These are phyloP conservation scores for Dreissena rostriformis DNA, from an alignment of 1,140 invertebrate genomes.

Conservation along the genomic window DNA sequence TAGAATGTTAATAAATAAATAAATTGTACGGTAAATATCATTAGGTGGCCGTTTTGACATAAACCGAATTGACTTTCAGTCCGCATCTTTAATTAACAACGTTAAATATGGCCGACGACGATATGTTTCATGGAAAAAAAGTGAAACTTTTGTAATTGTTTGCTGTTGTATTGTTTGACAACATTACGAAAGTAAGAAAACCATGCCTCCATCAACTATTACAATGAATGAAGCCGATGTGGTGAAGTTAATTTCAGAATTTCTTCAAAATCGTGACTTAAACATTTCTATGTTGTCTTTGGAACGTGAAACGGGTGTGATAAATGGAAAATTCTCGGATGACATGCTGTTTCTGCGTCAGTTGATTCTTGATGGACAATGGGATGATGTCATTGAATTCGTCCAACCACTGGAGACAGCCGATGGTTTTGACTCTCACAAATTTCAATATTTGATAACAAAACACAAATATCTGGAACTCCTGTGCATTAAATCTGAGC, in stretches of 20 bases:
- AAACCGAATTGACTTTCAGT: neutral
- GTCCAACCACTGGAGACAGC: constrained; percentile 93
- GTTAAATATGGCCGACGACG: neutral
- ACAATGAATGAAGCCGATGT: constrained; percentile 91
- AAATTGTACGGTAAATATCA: neutral
- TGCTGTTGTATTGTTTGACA: neutral
- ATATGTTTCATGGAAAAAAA: too few species aligned
- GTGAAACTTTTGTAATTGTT: neutral
- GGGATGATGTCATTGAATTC: constrained; percentile 98
- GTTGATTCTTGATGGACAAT: constrained; percentile 97
- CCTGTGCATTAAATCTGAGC: constrained; percentile 96
- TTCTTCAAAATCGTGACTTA: constrained; percentile 93
- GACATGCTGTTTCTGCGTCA: constrained; percentile 96
- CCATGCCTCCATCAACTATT: constrained; percentile 76
- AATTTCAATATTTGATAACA: constrained; percentile 92
- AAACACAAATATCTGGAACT: constrained; percentile 97
- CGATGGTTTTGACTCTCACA: constrained; percentile 84
- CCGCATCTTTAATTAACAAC: neutral
- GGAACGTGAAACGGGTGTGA: constrained; percentile 96
- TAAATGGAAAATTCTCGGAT: constrained; percentile 94
- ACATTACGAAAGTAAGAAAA: constrained; percentile 14
- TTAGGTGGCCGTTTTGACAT: neutral
- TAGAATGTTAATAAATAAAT: too few species aligned
- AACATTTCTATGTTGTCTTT: constrained; percentile 91
- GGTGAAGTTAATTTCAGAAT: constrained; percentile 94